phyloP scores from a whole-genome alignment of 2,888 invertebrate genomes.

The Apamea crenata region DNA sequence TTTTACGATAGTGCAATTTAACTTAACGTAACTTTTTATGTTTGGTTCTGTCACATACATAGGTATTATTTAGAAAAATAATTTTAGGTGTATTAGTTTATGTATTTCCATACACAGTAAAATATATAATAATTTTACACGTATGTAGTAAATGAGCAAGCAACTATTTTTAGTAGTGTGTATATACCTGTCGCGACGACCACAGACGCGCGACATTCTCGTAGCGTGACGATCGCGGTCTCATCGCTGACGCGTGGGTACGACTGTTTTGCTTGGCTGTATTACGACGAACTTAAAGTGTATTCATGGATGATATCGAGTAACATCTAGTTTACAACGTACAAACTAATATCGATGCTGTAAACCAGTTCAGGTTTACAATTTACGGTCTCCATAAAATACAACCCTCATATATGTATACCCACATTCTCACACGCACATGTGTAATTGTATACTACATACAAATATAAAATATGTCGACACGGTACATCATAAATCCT shows the following conservation, averaged over 20 bases:
- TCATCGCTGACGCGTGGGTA: constrained; percentile 4
- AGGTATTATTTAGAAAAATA: no score
- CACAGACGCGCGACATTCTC: constrained; percentile 27
- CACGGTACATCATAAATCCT: constrained; percentile 29
- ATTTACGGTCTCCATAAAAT: constrained; percentile 18
- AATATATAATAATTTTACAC: neutral
- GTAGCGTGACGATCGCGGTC: constrained; percentile 31
- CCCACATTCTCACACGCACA: neutral
- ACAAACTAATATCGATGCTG: neutral
- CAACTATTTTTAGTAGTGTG: constrained; percentile 4
- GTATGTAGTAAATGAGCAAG: neutral
- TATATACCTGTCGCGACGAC: constrained; percentile 1
- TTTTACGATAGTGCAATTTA: neutral
- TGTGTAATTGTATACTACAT: neutral
- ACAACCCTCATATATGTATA: constrained; percentile 10
- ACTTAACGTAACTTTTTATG: no score
- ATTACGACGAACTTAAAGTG: neutral
- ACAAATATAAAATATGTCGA: constrained; percentile 27
- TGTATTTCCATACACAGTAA: neutral
- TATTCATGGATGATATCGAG: neutral
- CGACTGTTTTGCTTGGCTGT: neutral
- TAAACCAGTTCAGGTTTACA: constrained; percentile 1
- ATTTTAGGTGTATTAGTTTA: neutral
- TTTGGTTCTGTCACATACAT: neutral
- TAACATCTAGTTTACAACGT: neutral